Percentiles rank a stretch among this genome's conserved stretches.
Evolutionary conservation across 2,888 invertebrate species (phyloP).

Genomic region (Heliconius ethilla): DNA sequence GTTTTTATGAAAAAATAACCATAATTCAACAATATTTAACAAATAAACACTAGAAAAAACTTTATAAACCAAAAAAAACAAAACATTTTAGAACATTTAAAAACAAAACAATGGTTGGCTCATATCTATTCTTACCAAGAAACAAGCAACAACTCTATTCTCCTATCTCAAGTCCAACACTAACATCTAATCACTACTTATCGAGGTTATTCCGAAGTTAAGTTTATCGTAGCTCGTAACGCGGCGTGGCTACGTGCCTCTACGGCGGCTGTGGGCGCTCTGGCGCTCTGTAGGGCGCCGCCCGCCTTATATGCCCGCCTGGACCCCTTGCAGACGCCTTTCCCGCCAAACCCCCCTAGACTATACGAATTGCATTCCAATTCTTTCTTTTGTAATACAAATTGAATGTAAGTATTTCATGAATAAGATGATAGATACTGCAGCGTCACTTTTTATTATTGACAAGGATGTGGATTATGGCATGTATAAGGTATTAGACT

Average conservation of each 20-base stretch:
- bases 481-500: not conserved
- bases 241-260: slow-evolving; percentile 54
- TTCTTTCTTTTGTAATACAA: slow-evolving; percentile 39
- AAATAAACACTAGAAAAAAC: not conserved
- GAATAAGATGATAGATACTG: slow-evolving; percentile 24
- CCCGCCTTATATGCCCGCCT: slow-evolving; percentile 63
- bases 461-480: not conserved
- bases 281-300: slow-evolving; percentile 59
- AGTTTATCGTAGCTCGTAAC: slow-evolving; percentile 58
- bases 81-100: not conserved
- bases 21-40: no score
- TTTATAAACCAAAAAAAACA: not conserved
- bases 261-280: slow-evolving; percentile 64
- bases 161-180: slow-evolving; percentile 39
- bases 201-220: slow-evolving; percentile 47
- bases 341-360: slow-evolving; percentile 48
- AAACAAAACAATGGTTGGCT: slow-evolving; percentile 10
- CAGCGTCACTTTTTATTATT: slow-evolving; percentile 28
- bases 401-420: slow-evolving; percentile 35
- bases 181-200: slow-evolving; percentile 43
- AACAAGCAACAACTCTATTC: slow-evolving; percentile 38
- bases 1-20: no score
- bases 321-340: slow-evolving; percentile 46
- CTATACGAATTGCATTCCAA: slow-evolving; percentile 34
- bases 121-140: slow-evolving; percentile 41